Conservation (phyloP, 2,797 vertebrate genomes). For the Taeniopygia guttata region DNA sequence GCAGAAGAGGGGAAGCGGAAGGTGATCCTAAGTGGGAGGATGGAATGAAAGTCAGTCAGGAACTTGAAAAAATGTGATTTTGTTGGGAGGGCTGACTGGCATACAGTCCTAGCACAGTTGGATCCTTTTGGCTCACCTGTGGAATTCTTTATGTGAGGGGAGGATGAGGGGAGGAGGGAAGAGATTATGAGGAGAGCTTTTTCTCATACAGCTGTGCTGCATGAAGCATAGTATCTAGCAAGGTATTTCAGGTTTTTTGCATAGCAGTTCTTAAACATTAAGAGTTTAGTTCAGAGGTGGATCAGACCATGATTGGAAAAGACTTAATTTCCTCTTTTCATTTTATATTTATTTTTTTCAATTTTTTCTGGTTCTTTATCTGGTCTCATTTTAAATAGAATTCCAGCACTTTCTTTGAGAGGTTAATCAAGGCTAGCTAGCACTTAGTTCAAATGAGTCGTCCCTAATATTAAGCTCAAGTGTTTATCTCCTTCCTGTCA, state of each 20-base stretch:
- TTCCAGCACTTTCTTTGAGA: neutral
- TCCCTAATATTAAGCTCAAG: neutral
- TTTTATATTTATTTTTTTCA: neutral
- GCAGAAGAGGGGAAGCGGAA: conserved; percentile 3
- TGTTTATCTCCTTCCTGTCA: neutral
- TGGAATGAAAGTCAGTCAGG: conserved; percentile 5
- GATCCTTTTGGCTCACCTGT: conserved; percentile 45
- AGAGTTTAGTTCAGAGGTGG: neutral
- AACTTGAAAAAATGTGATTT: conserved; percentile 22
- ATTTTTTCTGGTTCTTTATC: neutral
- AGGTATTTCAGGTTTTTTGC: neutral
- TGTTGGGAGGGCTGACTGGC: neutral
- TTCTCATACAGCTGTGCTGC: neutral
- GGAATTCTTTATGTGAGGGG: neutral
- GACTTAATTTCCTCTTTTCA: neutral
- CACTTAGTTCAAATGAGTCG: neutral
- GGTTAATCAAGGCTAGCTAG: neutral
- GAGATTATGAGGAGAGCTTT: neutral
- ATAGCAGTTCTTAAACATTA: neutral
- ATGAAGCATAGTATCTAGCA: neutral
- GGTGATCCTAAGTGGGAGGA: neutral
- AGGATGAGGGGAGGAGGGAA: neutral
- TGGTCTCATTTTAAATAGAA: neutral
- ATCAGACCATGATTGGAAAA: neutral
- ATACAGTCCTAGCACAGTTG: neutral